phyloP scores from a whole-genome alignment of 1,140 invertebrate species.

The Drosophila kikkawai region DNA sequence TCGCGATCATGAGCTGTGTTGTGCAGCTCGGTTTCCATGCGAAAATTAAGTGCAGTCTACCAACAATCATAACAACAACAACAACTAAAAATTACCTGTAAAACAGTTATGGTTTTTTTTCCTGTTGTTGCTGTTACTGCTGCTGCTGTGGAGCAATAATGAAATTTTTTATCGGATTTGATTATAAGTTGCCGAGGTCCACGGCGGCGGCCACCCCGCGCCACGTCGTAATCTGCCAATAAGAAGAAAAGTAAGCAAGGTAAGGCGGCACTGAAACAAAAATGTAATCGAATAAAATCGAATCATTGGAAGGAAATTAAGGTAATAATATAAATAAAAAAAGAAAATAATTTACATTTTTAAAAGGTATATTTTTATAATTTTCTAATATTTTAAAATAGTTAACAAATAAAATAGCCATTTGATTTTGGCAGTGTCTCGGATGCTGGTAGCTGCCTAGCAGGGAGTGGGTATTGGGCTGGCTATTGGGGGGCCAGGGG shows the following conservation, averaged over 20 bases:
- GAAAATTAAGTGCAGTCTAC: constrained; percentile 81
- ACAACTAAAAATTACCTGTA: constrained; percentile 76
- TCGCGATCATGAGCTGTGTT: constrained; percentile 73
- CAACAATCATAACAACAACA: constrained; percentile 76
- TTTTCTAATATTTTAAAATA: too few relatives aligned
- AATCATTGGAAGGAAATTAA: too few relatives aligned
- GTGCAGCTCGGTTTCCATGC: constrained; percentile 55
- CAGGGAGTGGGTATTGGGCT: constrained; percentile 36
- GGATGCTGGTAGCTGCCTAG: constrained; percentile 43
- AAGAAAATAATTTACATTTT: too few relatives aligned
- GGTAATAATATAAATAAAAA: too few relatives aligned
- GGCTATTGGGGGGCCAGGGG: constrained; percentile 7
- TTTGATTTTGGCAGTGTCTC: constrained; percentile 12
- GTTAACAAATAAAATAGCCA: background rate
- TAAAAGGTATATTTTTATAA: too few relatives aligned
- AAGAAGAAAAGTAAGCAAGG: constrained; percentile 80
- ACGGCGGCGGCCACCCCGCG: constrained; percentile 47
- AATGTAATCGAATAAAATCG: background rate
- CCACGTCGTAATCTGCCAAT: constrained; percentile 79
- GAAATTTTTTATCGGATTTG: constrained; percentile 84
- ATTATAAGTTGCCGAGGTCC: constrained; percentile 74
- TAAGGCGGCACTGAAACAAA: constrained; percentile 24
- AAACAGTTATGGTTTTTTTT: constrained; percentile 75
- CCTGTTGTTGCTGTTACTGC: constrained; percentile 24
- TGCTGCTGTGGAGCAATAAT: constrained; percentile 77